Percentiles rank a stretch among this genome's conserved stretches.
These are phyloP conservation scores for Idaea aversata DNA, from an alignment of 2,888 invertebrate species.

Conservation along the genomic window DNA sequence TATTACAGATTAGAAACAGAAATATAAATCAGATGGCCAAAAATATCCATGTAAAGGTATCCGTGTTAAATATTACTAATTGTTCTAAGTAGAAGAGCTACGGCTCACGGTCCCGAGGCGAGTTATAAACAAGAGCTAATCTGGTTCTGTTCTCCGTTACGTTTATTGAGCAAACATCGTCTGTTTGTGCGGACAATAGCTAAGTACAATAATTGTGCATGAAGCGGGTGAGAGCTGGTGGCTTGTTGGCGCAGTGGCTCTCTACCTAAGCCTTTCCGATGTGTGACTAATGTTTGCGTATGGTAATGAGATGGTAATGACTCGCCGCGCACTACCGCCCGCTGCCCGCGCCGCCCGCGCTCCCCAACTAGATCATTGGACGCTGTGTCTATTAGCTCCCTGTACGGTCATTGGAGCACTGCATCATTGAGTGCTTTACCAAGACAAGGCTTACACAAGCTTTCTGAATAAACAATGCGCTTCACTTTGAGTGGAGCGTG, in stretches of 20 bases:
- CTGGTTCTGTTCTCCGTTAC: conserved; percentile 68
- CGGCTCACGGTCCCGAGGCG: conserved; percentile 30
- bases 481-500: conserved; percentile 35
- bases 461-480: conserved; percentile 64
- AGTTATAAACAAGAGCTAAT: conserved; percentile 69
- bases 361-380: conserved; percentile 70
- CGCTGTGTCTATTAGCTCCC: conserved; percentile 46
- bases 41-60: background rate
- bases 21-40: too few relatives aligned
- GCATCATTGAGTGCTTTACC: conserved; percentile 50
- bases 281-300: conserved; percentile 74
- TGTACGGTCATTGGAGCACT: conserved; percentile 51
- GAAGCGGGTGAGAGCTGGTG: conserved; percentile 56
- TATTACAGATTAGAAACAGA: too few relatives aligned
- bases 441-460: conserved; percentile 54
- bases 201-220: conserved; percentile 76
- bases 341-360: conserved; percentile 47
- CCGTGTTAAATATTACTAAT: conserved; percentile 14
- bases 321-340: conserved; percentile 23
- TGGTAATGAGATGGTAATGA: conserved; percentile 77
- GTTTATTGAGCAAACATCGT: conserved; percentile 66
- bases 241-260: conserved; percentile 66
- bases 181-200: conserved; percentile 70
- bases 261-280: conserved; percentile 63
- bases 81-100: conserved; percentile 17